phyloP scores from a whole-genome alignment of 2,113 vertebrate genomes.

The Raja brachyura region DNA sequence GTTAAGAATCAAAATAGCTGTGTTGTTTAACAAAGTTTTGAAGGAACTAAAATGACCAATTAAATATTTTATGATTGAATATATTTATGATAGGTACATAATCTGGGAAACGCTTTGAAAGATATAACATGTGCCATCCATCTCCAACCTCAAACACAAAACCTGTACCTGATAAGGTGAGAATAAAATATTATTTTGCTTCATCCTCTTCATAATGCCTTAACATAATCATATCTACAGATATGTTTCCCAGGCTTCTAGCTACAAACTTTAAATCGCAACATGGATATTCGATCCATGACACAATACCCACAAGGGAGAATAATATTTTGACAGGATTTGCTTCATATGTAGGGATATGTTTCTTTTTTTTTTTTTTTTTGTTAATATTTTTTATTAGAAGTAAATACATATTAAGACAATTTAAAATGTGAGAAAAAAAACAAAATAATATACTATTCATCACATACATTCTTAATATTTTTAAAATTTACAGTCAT shows the following conservation, averaged over 20 bases:
- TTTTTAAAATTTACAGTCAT: too few species aligned
- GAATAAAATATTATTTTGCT: conserved; percentile 18
- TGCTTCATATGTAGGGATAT: not conserved
- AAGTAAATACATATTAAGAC: too few species aligned
- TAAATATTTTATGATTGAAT: not conserved
- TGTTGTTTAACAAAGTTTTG: not conserved
- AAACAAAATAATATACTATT: too few species aligned
- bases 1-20: not conserved
- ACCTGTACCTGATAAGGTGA: conserved; percentile 63
- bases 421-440: too few species aligned
- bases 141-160: conserved; percentile 56
- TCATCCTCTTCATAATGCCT: not conserved
- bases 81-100: conserved; percentile 50
- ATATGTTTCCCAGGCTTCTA: not conserved
- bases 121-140: conserved; percentile 64
- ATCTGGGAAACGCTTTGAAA: conserved; percentile 54
- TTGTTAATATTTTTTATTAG: too few species aligned
- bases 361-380: too few species aligned
- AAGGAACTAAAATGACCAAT: not conserved
- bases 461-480: too few species aligned
- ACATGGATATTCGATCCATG: not conserved
- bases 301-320: not conserved
- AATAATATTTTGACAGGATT: not conserved
- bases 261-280: not conserved
- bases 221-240: not conserved